phyloP scores from a whole-genome alignment of 2,797 vertebrate genomes.

The Muscicapa striata region DNA sequence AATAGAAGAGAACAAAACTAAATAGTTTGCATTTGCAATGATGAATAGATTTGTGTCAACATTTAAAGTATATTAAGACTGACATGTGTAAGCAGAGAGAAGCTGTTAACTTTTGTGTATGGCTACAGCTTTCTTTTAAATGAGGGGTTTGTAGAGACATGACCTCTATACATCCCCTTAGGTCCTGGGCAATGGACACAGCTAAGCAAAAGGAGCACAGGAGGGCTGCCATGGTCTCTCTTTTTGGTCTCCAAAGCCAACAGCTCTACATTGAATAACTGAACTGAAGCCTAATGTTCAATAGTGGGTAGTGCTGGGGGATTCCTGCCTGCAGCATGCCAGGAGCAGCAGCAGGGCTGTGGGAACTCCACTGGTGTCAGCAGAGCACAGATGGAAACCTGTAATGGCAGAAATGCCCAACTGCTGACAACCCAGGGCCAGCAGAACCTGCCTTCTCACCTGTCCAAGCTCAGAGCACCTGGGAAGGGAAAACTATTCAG shows the following conservation, averaged over 20 bases:
- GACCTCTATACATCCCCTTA: background rate
- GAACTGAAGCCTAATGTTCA: background rate
- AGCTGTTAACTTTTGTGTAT: background rate
- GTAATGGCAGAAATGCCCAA: background rate
- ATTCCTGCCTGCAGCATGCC: fast-evolving
- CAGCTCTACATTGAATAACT: background rate
- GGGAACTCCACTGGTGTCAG: background rate
- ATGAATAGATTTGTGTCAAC: background rate
- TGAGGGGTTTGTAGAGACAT: background rate
- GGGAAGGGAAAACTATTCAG: background rate
- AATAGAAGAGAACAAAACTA: background rate
- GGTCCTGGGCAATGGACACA: background rate
- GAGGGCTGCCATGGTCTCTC: background rate
- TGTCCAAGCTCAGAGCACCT: background rate
- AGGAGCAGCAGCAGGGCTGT: background rate
- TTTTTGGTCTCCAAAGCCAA: background rate
- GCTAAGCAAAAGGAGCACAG: background rate
- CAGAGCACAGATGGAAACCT: fast-evolving
- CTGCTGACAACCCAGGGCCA: background rate
- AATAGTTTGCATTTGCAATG: background rate
- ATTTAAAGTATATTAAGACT: background rate
- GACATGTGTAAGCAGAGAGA: background rate
- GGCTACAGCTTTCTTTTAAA: background rate
- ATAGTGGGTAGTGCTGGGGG: background rate
- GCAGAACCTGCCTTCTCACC: background rate